Evolutionary conservation across 2,888 invertebrate genomes (phyloP), one percentile per base, ranked within the genome.

Genomic region (Drosophila borborema): DNA sequence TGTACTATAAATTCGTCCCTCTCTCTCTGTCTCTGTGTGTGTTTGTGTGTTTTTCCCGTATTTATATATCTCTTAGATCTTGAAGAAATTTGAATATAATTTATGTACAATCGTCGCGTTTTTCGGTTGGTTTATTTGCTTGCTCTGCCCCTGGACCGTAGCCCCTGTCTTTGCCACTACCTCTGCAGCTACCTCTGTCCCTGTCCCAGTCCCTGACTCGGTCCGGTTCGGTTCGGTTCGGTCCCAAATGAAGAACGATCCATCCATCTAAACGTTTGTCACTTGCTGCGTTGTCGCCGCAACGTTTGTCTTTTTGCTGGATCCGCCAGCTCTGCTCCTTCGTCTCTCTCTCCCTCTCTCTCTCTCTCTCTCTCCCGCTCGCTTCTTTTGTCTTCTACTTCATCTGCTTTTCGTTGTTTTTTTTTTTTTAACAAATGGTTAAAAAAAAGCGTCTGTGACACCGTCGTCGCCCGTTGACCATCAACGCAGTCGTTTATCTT

Each of bases 21-120:
- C 12, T 45, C 8, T 55, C 38, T 58, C 12, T 56, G 40, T 66
- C 34, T 64, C 41, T 54, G 38, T 64, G 59, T 67, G 40, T 64
- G 34, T 66, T 51, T 72, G 53, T 80, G 10, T 78, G 61, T 82
- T 81, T 82, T 85, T 78, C 77, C 77, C 82, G 86, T 86, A 80
- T 83, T 76, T 82, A 82, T 79, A 77, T 90, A 88, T 91, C 90
- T 90, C 63, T 90, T 80, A 80, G 90, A 90, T 90, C 90, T 91
- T 71, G 58, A 79, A 65, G 73, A 89, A 90, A 88, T 90, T 90
- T 90, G 77, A 90, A 90, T 90, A 90, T 90, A 90, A 90, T 90
- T 90, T 89, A 90, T 90, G 90, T 90, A 84, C 88, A 89, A 87
- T 90, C 90, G 86, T 77, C 81, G 81, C 81, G 73, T 88, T 86